These are phyloP conservation scores for Xenus cinereus DNA, from an alignment of 2,113 vertebrate species.

Conservation along the genomic window DNA sequence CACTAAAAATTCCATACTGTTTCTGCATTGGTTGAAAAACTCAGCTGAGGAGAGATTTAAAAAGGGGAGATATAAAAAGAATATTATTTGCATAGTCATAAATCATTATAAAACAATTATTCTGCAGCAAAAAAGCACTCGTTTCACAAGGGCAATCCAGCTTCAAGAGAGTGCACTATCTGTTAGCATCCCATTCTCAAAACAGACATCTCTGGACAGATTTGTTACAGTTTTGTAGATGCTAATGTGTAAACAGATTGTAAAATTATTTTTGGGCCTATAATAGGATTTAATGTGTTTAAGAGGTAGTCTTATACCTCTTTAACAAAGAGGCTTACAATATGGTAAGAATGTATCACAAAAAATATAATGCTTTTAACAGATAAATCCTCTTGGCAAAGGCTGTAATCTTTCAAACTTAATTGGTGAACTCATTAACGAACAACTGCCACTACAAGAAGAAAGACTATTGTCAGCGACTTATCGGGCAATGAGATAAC, in stretches of 20 bases:
- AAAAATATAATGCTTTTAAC: slow-evolving; percentile 72
- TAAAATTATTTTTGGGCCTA: slow-evolving; percentile 36
- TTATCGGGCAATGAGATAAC: slow-evolving; percentile 73
- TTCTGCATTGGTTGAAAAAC: slow-evolving; percentile 55
- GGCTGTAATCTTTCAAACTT: slow-evolving; percentile 71
- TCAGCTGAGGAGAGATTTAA: slow-evolving; percentile 41
- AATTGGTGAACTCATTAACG: slow-evolving; percentile 76
- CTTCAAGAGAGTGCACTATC: slow-evolving; percentile 41
- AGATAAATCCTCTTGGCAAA: slow-evolving; percentile 74
- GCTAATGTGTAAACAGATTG: slow-evolving; percentile 52
- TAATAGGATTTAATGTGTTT: slow-evolving; percentile 62
- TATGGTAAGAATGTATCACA: slow-evolving; percentile 61
- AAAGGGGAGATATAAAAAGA: slow-evolving; percentile 57
- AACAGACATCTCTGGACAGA: slow-evolving; percentile 54
- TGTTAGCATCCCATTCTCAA: slow-evolving; percentile 47
- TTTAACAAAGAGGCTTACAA: slow-evolving; percentile 64
- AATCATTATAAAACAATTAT: slow-evolving; percentile 65
- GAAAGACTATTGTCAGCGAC: slow-evolving; percentile 69
- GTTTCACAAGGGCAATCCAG: slow-evolving; percentile 52
- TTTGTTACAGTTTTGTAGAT: slow-evolving; percentile 53
- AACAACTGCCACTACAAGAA: slow-evolving; percentile 70
- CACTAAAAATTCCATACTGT: slow-evolving; percentile 7
- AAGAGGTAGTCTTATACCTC: slow-evolving; percentile 62
- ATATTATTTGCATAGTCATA: slow-evolving; percentile 67
- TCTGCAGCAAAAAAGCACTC: slow-evolving; percentile 58